A percentile compares a stretch with the other conserved stretches of the same genome.
phyloP scores from a whole-genome alignment of 2,888 invertebrate species.

The Agrotis puta region DNA sequence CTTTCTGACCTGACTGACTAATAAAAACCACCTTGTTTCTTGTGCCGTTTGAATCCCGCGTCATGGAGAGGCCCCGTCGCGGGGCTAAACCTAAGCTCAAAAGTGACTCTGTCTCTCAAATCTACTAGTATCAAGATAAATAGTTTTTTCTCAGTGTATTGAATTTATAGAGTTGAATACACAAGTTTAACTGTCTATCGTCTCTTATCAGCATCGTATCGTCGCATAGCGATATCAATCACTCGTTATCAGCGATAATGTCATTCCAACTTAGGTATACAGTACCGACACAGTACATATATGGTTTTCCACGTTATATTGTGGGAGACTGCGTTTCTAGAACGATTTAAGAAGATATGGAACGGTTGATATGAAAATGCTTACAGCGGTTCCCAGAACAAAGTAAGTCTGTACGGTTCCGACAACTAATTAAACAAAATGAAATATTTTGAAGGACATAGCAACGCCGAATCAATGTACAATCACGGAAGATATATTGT shows the following conservation, averaged over 20 bases:
- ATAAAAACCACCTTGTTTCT: no score
- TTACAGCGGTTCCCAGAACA: neutral
- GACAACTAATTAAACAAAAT: neutral
- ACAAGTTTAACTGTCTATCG: slow-evolving; percentile 29
- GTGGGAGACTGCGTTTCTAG: slow-evolving; percentile 4
- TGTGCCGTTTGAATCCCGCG: no score
- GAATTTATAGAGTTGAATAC: slow-evolving; percentile 39
- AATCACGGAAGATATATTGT: no score
- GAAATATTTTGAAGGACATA: neutral
- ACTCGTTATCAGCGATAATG: slow-evolving; percentile 54
- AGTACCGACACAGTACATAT: slow-evolving; percentile 18
- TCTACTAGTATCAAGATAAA: no score
- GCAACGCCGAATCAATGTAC: neutral
- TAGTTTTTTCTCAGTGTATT: neutral
- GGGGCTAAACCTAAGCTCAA: neutral
- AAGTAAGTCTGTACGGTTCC: neutral
- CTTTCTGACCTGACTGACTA: no score
- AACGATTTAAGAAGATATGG: neutral
- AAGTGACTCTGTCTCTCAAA: neutral
- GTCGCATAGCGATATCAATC: slow-evolving; percentile 54
- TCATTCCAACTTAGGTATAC: slow-evolving; percentile 29
- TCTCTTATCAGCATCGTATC: slow-evolving; percentile 39
- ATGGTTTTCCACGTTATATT: slow-evolving; percentile 8
- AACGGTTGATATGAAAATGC: neutral
- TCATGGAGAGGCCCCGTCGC: no score